Conservation (phyloP, 92 coral and sea anemone species). For the Porites divaricata region DNA sequence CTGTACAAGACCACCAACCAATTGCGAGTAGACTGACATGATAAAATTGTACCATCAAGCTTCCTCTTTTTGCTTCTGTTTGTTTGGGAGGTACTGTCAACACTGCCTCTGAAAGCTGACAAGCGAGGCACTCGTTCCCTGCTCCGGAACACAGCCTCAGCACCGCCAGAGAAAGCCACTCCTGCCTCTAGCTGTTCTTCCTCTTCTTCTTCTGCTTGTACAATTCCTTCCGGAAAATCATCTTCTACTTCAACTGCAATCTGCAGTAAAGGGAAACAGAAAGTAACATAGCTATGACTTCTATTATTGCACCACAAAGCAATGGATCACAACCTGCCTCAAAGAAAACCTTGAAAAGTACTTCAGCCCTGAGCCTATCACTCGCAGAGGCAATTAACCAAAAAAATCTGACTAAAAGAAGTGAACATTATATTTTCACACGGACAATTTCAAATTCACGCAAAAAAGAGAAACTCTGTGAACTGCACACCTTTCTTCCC, state of each 20-base stretch:
- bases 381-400: no score
- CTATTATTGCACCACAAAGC: no score
- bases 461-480: no score
- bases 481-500: no score
- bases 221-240: slow-evolving; percentile 95
- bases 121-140: slow-evolving; percentile 75
- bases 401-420: no score
- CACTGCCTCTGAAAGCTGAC: slow-evolving; percentile 52
- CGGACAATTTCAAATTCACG: no score
- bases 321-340: no score
- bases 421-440: no score
- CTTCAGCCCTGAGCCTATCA: no score
- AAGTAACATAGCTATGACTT: no score
- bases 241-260: slow-evolving; percentile 97
- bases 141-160: slow-evolving; percentile 80
- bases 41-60: slow-evolving; percentile 52
- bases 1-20: background rate
- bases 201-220: slow-evolving; percentile 99
- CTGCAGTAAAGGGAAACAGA: slow-evolving; percentile 25
- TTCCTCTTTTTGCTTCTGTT: slow-evolving; percentile 74
- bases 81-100: slow-evolving; percentile 30
- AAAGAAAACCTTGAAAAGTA: no score
- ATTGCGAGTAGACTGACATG: slow-evolving; percentile 2
- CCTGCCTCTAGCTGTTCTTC: slow-evolving; percentile 70
- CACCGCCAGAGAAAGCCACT: slow-evolving; percentile 65